phyloP scores from a whole-genome alignment of 2,888 invertebrate genomes.

The Eupeodes latifasciatus region DNA sequence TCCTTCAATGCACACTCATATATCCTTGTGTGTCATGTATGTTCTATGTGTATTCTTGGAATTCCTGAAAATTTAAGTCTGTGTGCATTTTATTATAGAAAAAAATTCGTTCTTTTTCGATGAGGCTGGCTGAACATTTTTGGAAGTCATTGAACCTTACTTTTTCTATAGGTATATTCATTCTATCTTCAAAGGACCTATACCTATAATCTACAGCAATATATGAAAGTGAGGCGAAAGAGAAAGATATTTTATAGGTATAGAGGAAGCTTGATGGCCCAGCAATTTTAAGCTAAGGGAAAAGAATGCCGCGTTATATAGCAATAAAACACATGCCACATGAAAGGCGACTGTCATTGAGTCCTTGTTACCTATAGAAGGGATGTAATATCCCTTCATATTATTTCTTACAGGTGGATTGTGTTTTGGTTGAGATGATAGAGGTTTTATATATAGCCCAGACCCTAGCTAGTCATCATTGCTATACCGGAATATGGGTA shows the following conservation, averaged over 20 bases:
- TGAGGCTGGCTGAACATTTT: conserved; percentile 70
- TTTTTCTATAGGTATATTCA: background rate
- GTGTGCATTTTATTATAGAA: conserved; percentile 19
- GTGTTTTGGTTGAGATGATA: conserved; percentile 39
- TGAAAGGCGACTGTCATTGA: conserved; percentile 70
- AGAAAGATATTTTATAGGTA: background rate
- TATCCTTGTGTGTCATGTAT: conserved; percentile 29
- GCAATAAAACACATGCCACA: conserved; percentile 71
- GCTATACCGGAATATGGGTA: background rate
- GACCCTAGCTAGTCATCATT: too few species aligned
- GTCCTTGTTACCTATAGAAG: conserved; percentile 25
- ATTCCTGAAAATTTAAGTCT: conserved; percentile 32
- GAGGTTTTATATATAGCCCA: background rate
- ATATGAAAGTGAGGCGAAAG: conserved; percentile 14
- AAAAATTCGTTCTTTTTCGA: conserved; percentile 35
- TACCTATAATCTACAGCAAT: too few species aligned
- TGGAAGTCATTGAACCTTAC: conserved; percentile 71
- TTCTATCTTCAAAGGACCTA: too few species aligned
- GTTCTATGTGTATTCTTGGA: background rate
- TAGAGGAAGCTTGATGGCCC: conserved; percentile 21
- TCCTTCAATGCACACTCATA: conserved; percentile 59
- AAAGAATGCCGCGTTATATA: conserved; percentile 3
- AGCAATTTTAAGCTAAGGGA: conserved; percentile 20
- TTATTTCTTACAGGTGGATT: conserved; percentile 66
- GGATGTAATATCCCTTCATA: conserved; percentile 42